Evolutionary conservation across 2,113 vertebrate species (phyloP).

Genomic region (Cinclus mexicanus): DNA sequence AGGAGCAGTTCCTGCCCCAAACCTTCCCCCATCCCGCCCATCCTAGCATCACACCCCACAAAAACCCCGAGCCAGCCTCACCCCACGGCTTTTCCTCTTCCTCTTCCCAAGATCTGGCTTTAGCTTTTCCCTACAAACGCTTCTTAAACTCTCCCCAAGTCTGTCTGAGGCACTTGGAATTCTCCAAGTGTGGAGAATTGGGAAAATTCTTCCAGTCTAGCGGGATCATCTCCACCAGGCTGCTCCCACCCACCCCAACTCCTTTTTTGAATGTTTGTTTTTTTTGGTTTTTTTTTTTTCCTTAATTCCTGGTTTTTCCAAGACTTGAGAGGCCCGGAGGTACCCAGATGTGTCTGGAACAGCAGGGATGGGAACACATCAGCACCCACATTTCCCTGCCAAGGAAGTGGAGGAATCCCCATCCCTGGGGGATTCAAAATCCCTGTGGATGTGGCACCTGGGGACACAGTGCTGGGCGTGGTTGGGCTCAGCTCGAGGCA

Average conservation of each 20-base stretch:
- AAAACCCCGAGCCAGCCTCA: rapidly evolving
- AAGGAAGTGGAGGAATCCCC: not conserved
- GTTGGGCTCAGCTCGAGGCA: not conserved
- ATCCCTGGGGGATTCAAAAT: not conserved
- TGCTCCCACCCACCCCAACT: not conserved
- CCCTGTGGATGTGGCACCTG: not conserved
- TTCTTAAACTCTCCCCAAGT: not conserved
- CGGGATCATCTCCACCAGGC: not conserved
- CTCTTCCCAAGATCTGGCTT: not conserved
- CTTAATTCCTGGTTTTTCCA: not conserved
- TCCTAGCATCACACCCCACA: not conserved
- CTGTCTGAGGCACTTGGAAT: too few species aligned
- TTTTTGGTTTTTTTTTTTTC: too few species aligned
- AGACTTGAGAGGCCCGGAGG: not conserved
- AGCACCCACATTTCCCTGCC: not conserved
- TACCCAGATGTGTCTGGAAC: not conserved
- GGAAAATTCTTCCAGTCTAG: not conserved
- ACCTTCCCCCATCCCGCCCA: too few species aligned
- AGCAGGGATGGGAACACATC: not conserved
- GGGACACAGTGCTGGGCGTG: not conserved
- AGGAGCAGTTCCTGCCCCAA: not conserved
- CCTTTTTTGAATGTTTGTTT: not conserved
- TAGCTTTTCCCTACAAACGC: rapidly evolving
- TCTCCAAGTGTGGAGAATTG: too few species aligned
- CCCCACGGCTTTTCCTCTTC: not conserved